These are phyloP conservation scores for Sicus ferrugineus DNA, from an alignment of 2,888 invertebrate genomes.

Conservation along the genomic window DNA sequence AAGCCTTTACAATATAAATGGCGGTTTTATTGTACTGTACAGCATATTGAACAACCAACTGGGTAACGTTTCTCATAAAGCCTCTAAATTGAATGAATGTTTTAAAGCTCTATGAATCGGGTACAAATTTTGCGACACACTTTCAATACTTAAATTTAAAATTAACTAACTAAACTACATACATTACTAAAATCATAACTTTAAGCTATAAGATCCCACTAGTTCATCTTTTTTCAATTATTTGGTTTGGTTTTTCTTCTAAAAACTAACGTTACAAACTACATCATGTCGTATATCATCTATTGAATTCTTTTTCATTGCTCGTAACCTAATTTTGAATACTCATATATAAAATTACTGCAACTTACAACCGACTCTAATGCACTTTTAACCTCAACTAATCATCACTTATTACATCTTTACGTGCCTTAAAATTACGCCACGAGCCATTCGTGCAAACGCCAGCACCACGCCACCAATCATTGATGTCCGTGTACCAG, in stretches of 20 bases:
- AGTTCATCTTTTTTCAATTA: not conserved
- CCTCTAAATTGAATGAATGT: constrained; percentile 4
- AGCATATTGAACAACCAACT: too few species aligned
- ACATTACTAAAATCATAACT: not conserved
- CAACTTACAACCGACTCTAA: constrained; percentile 27
- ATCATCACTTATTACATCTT: constrained; percentile 63
- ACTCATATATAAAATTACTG: constrained; percentile 36
- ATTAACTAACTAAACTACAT: constrained; percentile 6
- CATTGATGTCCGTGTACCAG: constrained; percentile 76
- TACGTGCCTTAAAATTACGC: constrained; percentile 67
- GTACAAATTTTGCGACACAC: not conserved
- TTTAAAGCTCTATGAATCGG: not conserved
- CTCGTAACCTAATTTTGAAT: constrained; percentile 30
- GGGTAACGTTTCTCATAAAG: not conserved
- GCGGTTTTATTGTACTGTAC: too few species aligned
- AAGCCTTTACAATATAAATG: too few species aligned
- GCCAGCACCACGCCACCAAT: constrained; percentile 89
- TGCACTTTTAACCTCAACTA: constrained; percentile 49
- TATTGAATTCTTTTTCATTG: constrained; percentile 14
- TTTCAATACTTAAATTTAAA: not conserved
- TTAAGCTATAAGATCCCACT: constrained; percentile 4
- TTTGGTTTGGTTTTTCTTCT: not conserved
- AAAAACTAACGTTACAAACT: constrained; percentile 8
- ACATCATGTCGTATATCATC: not conserved
- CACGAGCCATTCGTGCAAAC: constrained; percentile 81